These are phyloP conservation scores for Bombylius major DNA, from an alignment of 2,888 invertebrate genomes.

Conservation along the genomic window DNA sequence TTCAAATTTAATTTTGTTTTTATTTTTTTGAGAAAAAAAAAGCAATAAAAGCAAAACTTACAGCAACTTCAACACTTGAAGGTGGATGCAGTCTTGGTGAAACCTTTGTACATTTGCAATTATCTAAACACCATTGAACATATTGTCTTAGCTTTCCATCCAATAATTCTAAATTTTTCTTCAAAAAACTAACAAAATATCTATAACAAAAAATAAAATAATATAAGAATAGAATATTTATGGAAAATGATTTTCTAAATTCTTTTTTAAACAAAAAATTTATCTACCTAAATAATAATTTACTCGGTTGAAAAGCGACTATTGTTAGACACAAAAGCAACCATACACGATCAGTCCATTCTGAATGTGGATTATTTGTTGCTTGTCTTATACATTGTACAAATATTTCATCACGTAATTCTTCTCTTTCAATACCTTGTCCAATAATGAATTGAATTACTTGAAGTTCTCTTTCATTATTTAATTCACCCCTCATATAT, in stretches of 20 bases:
- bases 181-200: slow-evolving; percentile 61
- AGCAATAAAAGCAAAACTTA: slow-evolving; percentile 37
- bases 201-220: slow-evolving; percentile 33
- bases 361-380: slow-evolving; percentile 76
- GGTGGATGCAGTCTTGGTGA: slow-evolving; percentile 73
- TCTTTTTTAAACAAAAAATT: background rate
- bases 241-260: background rate
- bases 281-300: slow-evolving; percentile 29
- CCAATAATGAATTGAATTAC: slow-evolving; percentile 75
- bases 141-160: slow-evolving; percentile 66
- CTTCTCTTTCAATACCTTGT: slow-evolving; percentile 81
- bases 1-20: background rate
- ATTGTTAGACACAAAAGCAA: slow-evolving; percentile 76
- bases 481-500: slow-evolving; percentile 79
- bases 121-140: slow-evolving; percentile 88
- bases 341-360: slow-evolving; percentile 79
- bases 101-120: slow-evolving; percentile 76
- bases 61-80: slow-evolving; percentile 85
- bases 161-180: slow-evolving; percentile 49
- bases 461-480: slow-evolving; percentile 66
- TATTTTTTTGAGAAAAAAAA: too few relatives aligned
- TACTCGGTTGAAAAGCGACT: slow-evolving; percentile 76
- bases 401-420: slow-evolving; percentile 81
- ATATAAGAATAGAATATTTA: too few relatives aligned
- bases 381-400: slow-evolving; percentile 80